phyloP scores from a whole-genome alignment of 2,888 invertebrate genomes.

The Tetanocera ferruginea region DNA sequence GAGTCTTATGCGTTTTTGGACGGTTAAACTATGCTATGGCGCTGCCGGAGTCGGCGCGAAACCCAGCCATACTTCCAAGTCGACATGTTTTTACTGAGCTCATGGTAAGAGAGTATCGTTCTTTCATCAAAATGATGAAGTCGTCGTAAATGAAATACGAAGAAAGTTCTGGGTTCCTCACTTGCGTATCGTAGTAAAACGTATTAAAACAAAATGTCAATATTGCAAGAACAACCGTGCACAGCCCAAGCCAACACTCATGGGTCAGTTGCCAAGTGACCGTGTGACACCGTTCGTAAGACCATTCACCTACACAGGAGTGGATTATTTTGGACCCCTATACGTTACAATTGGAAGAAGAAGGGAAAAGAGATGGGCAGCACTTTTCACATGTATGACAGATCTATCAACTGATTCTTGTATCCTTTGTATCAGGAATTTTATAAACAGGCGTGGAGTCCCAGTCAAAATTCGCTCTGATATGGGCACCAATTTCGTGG shows the following conservation, averaged over 20 bases:
- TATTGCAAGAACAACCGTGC: background rate
- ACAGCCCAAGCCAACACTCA: no score
- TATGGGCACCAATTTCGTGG: conserved; percentile 42
- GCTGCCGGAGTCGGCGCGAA: no score
- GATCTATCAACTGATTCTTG: background rate
- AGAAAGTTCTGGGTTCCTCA: background rate
- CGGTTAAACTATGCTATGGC: no score
- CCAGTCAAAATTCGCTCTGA: no score
- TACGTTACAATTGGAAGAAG: background rate
- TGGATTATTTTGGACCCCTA: background rate
- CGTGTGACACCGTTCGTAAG: background rate
- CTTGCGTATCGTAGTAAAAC: background rate
- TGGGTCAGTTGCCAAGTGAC: background rate
- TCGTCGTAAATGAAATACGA: background rate
- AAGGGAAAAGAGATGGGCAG: no score
- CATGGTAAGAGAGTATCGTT: no score
- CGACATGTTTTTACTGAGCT: no score
- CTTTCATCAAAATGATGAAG: no score
- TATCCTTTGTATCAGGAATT: background rate
- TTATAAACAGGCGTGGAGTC: conserved; percentile 18
- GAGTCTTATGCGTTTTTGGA: no score
- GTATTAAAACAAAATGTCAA: background rate
- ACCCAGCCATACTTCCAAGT: no score
- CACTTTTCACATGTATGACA: background rate
- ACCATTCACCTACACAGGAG: background rate